These are phyloP conservation scores for Xestoiulus laeticollis DNA, from an alignment of 2,888 invertebrate genomes.

Conservation along the genomic window DNA sequence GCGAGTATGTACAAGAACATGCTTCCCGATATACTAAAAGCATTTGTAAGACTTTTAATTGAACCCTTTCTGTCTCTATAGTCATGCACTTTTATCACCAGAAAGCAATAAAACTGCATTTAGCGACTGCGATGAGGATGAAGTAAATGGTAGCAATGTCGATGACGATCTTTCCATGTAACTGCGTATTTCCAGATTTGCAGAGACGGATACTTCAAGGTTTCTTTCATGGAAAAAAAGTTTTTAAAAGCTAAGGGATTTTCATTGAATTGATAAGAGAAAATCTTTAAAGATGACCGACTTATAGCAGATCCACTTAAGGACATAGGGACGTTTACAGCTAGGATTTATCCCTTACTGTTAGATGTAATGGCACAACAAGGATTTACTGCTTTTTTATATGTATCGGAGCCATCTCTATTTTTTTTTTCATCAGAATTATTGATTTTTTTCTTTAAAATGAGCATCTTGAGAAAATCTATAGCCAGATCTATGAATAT, in stretches of 20 bases:
- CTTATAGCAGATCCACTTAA: neutral
- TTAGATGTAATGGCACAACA: neutral
- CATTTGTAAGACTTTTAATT: conserved; percentile 1
- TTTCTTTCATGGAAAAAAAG: neutral
- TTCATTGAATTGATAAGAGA: neutral
- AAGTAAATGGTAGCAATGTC: neutral
- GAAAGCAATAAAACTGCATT: neutral
- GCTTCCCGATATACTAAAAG: neutral
- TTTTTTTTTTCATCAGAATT: no score
- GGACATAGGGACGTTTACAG: neutral
- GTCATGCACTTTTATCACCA: conserved; percentile 24
- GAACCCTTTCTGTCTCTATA: neutral
- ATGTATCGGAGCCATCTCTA: no score
- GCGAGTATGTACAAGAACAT: neutral
- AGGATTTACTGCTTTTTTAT: neutral
- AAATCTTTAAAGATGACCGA: neutral
- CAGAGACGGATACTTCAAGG: neutral
- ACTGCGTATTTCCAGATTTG: neutral
- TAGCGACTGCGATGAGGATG: neutral
- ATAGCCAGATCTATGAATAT: no score
- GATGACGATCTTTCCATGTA: neutral
- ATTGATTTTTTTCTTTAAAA: neutral
- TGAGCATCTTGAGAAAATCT: neutral
- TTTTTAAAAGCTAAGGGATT: neutral
- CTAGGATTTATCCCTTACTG: neutral